Evolutionary conservation across 1,140 invertebrate species (phyloP).

Genomic region (Drosophila quadrilineata): DNA sequence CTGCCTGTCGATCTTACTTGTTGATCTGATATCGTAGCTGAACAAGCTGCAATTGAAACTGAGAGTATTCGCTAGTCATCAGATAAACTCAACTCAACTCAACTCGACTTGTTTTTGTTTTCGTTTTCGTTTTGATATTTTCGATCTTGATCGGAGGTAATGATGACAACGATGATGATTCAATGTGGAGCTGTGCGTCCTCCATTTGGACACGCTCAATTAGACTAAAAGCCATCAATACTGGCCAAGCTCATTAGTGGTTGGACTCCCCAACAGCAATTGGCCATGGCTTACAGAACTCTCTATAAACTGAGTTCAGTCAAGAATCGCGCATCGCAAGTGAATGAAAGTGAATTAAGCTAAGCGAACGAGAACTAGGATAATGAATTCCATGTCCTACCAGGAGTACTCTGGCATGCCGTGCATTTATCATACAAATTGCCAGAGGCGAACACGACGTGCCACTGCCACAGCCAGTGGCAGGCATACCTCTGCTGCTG

Average conservation of each 20-base stretch:
- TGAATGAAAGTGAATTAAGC: constrained; percentile 60
- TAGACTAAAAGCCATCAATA: constrained; percentile 61
- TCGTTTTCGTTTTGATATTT: constrained; percentile 12
- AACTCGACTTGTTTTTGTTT: background rate
- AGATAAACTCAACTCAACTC: too few species aligned
- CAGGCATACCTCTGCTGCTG: constrained; percentile 3
- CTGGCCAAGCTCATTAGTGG: constrained; percentile 22
- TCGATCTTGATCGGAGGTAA: constrained; percentile 12
- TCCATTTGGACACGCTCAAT: constrained; percentile 53
- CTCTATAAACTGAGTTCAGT: too few species aligned
- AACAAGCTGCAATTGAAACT: too few species aligned
- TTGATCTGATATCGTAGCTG: too few species aligned
- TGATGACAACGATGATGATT: constrained; percentile 13
- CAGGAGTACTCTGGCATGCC: background rate
- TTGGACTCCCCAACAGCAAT: constrained; percentile 1
- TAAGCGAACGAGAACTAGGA: constrained; percentile 61
- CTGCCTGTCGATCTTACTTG: too few species aligned
- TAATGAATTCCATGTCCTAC: constrained; percentile 19
- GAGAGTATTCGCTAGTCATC: too few species aligned
- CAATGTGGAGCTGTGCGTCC: too few species aligned
- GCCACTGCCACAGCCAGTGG: background rate
- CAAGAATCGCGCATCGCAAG: constrained; percentile 10
- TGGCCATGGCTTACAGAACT: background rate
- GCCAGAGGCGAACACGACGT: constrained; percentile 16
- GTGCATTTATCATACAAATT: constrained; percentile 30